Conservation (phyloP, 2,113 vertebrate genomes). For the Sclerurus mexicanus region DNA sequence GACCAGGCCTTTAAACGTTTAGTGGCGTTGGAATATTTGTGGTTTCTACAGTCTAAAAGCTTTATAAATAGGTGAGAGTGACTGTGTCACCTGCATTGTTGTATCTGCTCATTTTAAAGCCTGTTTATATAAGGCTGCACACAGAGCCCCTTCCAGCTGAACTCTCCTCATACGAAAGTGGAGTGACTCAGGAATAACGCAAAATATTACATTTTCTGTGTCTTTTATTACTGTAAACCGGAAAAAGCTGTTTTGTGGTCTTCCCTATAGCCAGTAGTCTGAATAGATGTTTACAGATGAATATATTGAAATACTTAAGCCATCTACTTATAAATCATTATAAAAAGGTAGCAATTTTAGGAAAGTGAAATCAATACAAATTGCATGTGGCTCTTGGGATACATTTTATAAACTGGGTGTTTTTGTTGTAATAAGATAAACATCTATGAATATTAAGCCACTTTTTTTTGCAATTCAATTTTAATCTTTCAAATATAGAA, state of each 20-base stretch:
- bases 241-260: not conserved
- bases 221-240: not conserved
- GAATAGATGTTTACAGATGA: not conserved
- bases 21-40: not conserved
- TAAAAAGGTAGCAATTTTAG: conserved; percentile 24
- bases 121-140: not conserved
- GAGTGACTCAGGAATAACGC: not conserved
- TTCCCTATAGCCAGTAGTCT: not conserved
- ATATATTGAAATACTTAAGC: not conserved
- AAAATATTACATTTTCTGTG: not conserved
- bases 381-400: not conserved
- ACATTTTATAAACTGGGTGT: conserved; percentile 16
- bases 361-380: conserved; percentile 51
- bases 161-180: not conserved
- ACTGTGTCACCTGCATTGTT: not conserved
- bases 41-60: not conserved
- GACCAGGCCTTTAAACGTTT: not conserved
- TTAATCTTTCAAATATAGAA: not conserved
- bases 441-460: conserved; percentile 21
- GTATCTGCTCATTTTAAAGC: not conserved
- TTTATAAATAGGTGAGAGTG: not conserved
- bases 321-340: conserved; percentile 5
- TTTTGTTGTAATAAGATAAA: not conserved
- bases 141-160: not conserved
- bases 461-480: not conserved